Evolutionary conservation across 2,888 invertebrate genomes (phyloP).

Genomic region (Drosophila paucipuncta): DNA sequence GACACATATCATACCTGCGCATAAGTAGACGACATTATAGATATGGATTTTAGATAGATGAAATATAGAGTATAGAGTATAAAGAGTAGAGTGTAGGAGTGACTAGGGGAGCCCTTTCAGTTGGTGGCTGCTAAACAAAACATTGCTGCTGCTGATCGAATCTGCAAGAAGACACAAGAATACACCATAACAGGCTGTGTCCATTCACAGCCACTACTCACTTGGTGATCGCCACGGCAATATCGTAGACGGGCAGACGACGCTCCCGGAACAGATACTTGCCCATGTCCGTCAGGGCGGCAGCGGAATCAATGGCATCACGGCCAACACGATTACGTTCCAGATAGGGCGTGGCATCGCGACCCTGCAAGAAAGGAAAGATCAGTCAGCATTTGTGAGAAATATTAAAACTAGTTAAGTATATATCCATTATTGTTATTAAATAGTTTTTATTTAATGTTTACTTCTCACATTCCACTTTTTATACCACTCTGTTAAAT

Average conservation of each 20-base stretch:
- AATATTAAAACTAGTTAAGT: neutral
- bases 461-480: neutral
- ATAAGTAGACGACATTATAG: slow-evolving; percentile 64
- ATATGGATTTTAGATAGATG: slow-evolving; percentile 38
- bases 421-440: neutral
- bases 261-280: slow-evolving; percentile 98
- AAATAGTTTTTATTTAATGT: neutral
- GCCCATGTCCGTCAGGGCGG: slow-evolving; percentile 97
- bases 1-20: slow-evolving; percentile 98
- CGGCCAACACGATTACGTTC: slow-evolving; percentile 96
- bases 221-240: slow-evolving; percentile 98
- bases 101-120: slow-evolving; percentile 16
- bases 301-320: slow-evolving; percentile 97
- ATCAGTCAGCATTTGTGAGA: neutral
- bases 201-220: slow-evolving; percentile 87
- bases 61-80: slow-evolving; percentile 10
- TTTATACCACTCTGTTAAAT: neutral
- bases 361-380: slow-evolving; percentile 88
- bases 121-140: slow-evolving; percentile 33
- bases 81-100: slow-evolving; percentile 2
- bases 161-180: slow-evolving; percentile 64
- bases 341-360: slow-evolving; percentile 97
- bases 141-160: slow-evolving; percentile 54
- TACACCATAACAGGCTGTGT: slow-evolving; percentile 26
- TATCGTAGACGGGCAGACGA: slow-evolving; percentile 96